A percentile compares a stretch with the other conserved stretches of the same genome.
Conservation (phyloP, 2,888 invertebrate genomes). For the Nephrotoma appendiculata region DNA sequence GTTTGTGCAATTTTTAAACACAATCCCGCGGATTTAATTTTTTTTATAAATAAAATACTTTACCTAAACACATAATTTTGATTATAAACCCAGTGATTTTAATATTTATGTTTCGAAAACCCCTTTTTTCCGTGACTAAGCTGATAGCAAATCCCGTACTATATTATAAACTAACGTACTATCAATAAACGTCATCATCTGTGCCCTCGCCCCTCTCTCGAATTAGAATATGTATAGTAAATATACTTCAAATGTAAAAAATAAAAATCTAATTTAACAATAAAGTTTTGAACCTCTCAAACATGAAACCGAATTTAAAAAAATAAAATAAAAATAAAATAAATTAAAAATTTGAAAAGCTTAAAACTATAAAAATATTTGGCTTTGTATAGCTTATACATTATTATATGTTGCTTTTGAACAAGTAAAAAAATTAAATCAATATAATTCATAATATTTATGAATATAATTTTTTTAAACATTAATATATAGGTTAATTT, state of each 20-base stretch:
- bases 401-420: background rate
- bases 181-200: background rate
- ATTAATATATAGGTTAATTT: background rate
- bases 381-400: background rate
- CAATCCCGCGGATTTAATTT: background rate
- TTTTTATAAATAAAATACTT: background rate
- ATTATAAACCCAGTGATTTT: background rate
- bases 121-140: background rate
- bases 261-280: background rate
- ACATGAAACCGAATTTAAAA: background rate
- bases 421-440: background rate
- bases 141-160: background rate
- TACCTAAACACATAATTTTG: background rate
- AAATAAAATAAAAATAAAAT: background rate
- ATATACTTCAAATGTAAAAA: background rate
- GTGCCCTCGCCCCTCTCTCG: background rate
- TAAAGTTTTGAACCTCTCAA: background rate
- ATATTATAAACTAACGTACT: background rate
- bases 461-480: background rate
- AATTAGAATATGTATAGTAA: background rate
- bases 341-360: background rate
- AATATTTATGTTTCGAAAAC: background rate
- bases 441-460: background rate
- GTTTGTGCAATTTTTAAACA: background rate
- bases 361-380: background rate